Evolutionary conservation across 2,113 vertebrate species (phyloP).

Genomic region (Circaetus cinerascens): DNA sequence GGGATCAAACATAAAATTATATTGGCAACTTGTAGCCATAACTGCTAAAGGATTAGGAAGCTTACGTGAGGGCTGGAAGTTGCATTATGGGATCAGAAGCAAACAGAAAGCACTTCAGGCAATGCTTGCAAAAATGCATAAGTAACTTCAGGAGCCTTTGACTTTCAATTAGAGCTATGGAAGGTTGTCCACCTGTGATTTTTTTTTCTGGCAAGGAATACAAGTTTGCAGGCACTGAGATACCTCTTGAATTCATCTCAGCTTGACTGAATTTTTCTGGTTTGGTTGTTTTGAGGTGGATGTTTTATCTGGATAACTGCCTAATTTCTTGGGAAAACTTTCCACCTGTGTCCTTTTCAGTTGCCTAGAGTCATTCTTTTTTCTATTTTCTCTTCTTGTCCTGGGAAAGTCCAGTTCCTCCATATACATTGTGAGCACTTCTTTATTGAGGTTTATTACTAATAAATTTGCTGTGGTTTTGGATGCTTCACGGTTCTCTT

Average conservation of each 20-base stretch:
- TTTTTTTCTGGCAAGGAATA: neutral
- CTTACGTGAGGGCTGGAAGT: neutral
- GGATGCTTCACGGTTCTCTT: neutral
- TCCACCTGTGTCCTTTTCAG: neutral
- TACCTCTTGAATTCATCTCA: neutral
- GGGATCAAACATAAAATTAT: neutral
- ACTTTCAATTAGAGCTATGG: neutral
- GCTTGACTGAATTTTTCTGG: neutral
- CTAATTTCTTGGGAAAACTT: neutral
- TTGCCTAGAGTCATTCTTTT: neutral
- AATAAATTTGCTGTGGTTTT: neutral
- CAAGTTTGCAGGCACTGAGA: neutral
- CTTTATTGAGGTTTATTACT: neutral
- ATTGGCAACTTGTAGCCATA: neutral
- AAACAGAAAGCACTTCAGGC: neutral
- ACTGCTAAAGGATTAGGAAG: neutral
- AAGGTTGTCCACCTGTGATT: neutral
- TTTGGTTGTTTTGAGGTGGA: neutral
- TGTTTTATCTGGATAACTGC: neutral
- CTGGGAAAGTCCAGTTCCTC: neutral
- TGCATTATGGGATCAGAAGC: neutral
- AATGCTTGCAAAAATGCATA: neutral
- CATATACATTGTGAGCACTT: fast-evolving
- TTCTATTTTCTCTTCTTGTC: neutral
- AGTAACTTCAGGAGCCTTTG: neutral